Percentiles rank a stretch among this genome's conserved stretches.
These are phyloP conservation scores for Drosophila prostipennis DNA, from an alignment of 2,888 invertebrate species.

Conservation along the genomic window DNA sequence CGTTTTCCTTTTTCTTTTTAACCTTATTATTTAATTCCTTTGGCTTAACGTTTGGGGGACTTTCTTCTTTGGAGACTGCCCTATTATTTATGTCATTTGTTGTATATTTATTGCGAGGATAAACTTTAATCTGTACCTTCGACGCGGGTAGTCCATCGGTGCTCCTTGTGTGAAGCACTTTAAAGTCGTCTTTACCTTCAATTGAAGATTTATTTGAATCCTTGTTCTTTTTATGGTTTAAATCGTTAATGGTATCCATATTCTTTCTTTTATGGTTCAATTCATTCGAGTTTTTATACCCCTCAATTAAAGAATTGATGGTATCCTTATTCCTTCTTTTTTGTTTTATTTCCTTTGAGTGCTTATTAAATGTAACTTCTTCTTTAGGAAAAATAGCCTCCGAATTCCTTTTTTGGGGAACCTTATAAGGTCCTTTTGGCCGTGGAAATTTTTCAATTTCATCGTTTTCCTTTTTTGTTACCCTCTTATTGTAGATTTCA, in stretches of 20 bases:
- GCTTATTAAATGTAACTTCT: not conserved
- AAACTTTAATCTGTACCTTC: not conserved
- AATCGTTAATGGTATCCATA: not conserved
- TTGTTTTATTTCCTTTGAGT: too few species aligned
- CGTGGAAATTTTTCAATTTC: too few species aligned
- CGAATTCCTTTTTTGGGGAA: not conserved
- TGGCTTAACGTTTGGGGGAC: not conserved
- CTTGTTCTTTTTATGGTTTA: not conserved
- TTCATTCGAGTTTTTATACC: too few species aligned
- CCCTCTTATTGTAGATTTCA: not conserved
- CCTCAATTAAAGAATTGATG: too few species aligned
- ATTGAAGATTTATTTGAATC: too few species aligned
- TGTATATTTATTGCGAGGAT: not conserved
- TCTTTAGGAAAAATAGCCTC: not conserved
- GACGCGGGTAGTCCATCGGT: not conserved
- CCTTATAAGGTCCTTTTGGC: not conserved
- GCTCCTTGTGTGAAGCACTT: too few species aligned
- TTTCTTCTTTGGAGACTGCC: not conserved
- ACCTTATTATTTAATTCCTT: not conserved
- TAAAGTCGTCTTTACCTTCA: too few species aligned
- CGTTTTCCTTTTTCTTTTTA: not conserved
- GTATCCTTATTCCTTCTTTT: not conserved
- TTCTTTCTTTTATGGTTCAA: too few species aligned
- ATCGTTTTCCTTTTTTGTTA: too few species aligned
- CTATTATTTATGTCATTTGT: not conserved